phyloP scores from a whole-genome alignment of 2,113 vertebrate genomes.

The Alouatta palliata region DNA sequence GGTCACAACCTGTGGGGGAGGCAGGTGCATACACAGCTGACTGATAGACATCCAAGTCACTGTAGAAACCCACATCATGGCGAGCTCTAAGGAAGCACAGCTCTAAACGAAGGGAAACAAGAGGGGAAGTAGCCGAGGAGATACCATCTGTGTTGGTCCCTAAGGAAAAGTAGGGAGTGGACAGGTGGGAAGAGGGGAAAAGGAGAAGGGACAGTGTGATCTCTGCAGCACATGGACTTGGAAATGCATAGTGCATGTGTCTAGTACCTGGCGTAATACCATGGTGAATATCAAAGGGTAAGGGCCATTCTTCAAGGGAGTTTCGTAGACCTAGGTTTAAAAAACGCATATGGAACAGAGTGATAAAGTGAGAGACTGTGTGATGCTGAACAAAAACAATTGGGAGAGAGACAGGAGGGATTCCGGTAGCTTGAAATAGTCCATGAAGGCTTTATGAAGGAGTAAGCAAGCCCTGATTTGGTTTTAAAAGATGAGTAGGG shows the following conservation, averaged over 20 bases:
- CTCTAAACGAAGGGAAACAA: background rate
- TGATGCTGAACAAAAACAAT: background rate
- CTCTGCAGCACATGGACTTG: background rate
- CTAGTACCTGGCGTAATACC: background rate
- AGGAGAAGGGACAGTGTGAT: background rate
- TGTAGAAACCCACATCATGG: background rate
- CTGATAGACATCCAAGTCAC: background rate
- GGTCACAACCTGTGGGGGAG: background rate
- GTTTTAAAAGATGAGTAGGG: background rate
- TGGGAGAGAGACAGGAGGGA: background rate
- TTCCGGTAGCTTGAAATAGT: background rate
- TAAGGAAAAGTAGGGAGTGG: background rate
- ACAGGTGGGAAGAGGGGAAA: background rate
- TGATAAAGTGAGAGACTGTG: background rate
- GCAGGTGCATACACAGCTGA: background rate
- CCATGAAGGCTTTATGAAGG: background rate
- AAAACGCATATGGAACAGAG: background rate
- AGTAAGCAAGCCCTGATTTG: background rate
- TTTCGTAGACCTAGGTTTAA: background rate
- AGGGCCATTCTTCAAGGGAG: background rate
- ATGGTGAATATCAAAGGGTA: background rate
- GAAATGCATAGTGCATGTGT: rapidly evolving
- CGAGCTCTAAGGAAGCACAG: background rate
- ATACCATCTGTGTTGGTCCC: too few relatives aligned
- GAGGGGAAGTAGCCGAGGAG: background rate